These are phyloP conservation scores for Vulpes lagopus DNA, from an alignment of 2,113 vertebrate species.

Conservation along the genomic window DNA sequence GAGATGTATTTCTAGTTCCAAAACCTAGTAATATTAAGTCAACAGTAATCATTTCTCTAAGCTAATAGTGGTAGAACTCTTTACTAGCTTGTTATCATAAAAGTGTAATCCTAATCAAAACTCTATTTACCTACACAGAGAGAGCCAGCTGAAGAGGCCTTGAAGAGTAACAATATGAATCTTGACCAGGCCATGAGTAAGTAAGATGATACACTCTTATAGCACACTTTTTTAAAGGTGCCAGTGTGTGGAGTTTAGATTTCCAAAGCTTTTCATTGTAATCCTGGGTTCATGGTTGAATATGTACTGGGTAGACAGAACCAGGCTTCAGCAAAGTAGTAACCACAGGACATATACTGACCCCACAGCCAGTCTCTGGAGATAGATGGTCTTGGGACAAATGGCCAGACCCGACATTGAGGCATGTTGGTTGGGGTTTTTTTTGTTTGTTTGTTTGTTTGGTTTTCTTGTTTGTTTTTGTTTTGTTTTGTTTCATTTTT, in stretches of 20 bases:
- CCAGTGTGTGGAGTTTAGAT: background rate
- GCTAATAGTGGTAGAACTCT: background rate
- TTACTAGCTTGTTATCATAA: accelerated
- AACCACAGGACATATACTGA: accelerated
- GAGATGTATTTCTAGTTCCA: background rate
- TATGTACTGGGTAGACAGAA: accelerated
- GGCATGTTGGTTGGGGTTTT: background rate
- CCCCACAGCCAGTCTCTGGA: background rate
- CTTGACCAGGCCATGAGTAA: conserved; percentile 99
- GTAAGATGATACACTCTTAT: conserved; percentile 76
- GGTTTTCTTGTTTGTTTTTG: no score
- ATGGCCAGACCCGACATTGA: accelerated
- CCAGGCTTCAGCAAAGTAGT: accelerated
- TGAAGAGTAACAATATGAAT: conserved; percentile 99
- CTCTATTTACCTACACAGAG: conserved; percentile 88
- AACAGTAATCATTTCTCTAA: accelerated
- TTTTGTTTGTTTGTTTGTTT: no score
- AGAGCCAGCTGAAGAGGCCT: conserved; percentile 99
- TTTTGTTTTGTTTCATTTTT: background rate
- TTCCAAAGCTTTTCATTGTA: background rate
- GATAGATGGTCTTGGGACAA: accelerated
- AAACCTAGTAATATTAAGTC: background rate
- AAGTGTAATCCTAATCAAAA: background rate
- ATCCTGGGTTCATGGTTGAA: accelerated
- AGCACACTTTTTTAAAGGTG: background rate